Evolutionary conservation across 2,113 vertebrate species (phyloP).

Genomic region (Plestiodon gilberti): DNA sequence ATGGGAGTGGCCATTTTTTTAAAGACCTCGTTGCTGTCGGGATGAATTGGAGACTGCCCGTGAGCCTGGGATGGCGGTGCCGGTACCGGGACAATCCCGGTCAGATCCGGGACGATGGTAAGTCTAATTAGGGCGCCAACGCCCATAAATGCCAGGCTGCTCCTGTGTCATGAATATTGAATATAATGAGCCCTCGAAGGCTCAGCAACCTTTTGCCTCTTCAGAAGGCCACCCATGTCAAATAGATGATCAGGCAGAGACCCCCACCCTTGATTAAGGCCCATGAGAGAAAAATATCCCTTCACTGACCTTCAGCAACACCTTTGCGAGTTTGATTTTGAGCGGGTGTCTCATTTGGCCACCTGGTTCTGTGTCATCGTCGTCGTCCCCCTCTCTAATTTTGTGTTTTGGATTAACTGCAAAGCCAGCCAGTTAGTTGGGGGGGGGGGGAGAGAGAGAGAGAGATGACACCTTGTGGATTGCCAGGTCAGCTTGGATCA

Average conservation of each 20-base stretch:
- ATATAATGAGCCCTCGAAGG: conserved; percentile 44
- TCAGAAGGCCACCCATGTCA: conserved; percentile 27
- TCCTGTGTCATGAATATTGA: conserved; percentile 24
- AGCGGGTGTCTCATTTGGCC: no score
- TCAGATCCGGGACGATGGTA: no score
- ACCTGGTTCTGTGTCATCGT: neutral
- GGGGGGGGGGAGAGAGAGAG: no score
- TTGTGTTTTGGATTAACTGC: neutral
- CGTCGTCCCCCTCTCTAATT: neutral
- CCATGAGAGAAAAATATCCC: neutral
- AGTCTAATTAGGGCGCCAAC: no score
- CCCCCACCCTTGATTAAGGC: conserved; percentile 8
- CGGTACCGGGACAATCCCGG: no score
- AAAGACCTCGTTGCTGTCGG: no score
- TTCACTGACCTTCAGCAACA: neutral
- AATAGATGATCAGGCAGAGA: conserved; percentile 8
- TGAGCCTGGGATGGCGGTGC: no score
- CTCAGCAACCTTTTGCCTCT: neutral
- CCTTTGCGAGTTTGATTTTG: no score
- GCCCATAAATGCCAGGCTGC: neutral
- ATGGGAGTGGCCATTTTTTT: no score
- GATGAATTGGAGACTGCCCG: no score
- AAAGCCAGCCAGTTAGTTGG: neutral
- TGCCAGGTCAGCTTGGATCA: neutral
- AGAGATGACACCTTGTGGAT: neutral